phyloP scores from a whole-genome alignment of 1,140 invertebrate genomes.

The Pseudachorutes palmiensis region DNA sequence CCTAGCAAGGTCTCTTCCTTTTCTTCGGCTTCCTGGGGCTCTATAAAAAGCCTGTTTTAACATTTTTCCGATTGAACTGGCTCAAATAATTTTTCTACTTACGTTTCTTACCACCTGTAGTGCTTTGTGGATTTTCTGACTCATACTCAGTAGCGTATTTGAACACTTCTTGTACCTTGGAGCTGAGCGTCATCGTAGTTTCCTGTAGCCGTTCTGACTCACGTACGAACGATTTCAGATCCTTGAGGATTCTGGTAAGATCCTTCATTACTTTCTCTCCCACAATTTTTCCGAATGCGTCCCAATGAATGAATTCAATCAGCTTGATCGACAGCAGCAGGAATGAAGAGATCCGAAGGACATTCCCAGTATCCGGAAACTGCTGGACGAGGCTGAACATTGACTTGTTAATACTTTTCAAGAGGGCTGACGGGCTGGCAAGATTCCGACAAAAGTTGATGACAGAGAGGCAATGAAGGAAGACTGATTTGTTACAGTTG shows the following conservation, averaged over 20 bases:
- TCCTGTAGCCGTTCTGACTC: not conserved
- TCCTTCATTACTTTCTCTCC: not conserved
- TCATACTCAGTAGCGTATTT: not conserved
- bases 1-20: too few relatives aligned
- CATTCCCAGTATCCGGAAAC: not conserved
- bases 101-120: too few relatives aligned
- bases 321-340: not conserved
- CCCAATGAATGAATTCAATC: not conserved
- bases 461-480: not conserved
- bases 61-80: too few relatives aligned
- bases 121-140: not conserved
- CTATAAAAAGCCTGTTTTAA: not conserved
- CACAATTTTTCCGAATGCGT: not conserved
- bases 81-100: too few relatives aligned
- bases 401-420: not conserved
- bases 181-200: not conserved
- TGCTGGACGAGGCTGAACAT: not conserved
- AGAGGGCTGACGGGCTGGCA: not conserved
- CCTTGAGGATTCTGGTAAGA: not conserved
- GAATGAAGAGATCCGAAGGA: not conserved
- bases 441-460: not conserved
- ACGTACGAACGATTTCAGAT: not conserved
- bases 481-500: not conserved
- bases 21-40: not conserved
- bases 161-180: not conserved